phyloP scores from a whole-genome alignment of 1,140 invertebrate genomes.

The Lucilia sericata region DNA sequence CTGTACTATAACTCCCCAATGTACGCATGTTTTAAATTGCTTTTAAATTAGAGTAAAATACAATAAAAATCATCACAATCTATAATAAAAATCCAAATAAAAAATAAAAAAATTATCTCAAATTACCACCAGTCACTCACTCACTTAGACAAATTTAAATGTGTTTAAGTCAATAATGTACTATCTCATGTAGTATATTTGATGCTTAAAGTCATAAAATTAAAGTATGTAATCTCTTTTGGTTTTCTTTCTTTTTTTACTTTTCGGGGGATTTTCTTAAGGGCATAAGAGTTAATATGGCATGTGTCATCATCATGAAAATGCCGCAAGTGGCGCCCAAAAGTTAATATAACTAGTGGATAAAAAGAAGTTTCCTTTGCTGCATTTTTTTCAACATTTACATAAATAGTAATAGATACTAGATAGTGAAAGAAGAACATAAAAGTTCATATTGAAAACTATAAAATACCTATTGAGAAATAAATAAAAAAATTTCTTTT shows the following conservation, averaged over 20 bases:
- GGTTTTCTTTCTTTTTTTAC: too few relatives aligned
- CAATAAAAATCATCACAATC: conserved; percentile 5
- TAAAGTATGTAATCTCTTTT: neutral
- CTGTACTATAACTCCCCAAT: too few relatives aligned
- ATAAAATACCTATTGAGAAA: neutral
- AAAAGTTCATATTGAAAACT: neutral
- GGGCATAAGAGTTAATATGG: neutral
- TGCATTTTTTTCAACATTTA: neutral
- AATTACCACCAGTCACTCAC: neutral
- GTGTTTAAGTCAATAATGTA: neutral
- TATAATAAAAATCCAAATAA: neutral
- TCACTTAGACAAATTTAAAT: neutral
- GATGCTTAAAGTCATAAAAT: neutral
- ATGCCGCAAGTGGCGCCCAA: conserved; percentile 5
- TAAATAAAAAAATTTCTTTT: too few relatives aligned
- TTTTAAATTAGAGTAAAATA: neutral
- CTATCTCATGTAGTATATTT: neutral
- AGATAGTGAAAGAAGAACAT: neutral
- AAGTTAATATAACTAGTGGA: neutral
- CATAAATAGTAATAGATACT: neutral
- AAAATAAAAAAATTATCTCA: neutral
- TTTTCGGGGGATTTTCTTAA: neutral
- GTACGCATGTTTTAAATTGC: neutral
- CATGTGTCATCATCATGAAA: neutral
- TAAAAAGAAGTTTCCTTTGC: neutral